phyloP scores from a whole-genome alignment of 1,140 invertebrate genomes.

The Watersipora subatra region DNA sequence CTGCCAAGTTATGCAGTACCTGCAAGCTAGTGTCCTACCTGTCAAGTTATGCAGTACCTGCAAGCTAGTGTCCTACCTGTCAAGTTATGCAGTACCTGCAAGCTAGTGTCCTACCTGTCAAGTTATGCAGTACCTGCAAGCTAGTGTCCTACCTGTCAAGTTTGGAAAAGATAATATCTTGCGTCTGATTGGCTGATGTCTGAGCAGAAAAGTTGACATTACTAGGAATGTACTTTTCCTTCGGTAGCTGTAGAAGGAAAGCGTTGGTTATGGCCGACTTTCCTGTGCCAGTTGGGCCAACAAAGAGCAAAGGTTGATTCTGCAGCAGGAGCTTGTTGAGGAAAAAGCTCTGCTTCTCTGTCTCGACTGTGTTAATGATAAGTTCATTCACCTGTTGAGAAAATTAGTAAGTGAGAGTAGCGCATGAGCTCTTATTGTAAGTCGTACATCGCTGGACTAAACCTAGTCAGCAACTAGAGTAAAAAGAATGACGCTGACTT shows the following conservation, averaged over 20 bases:
- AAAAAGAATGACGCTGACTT: too few relatives aligned
- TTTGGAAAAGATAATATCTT: constrained; percentile 40
- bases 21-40: too few relatives aligned
- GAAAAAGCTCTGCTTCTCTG: constrained; percentile 34
- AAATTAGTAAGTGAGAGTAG: too few relatives aligned
- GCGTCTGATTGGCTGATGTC: constrained; percentile 37
- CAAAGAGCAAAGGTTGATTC: constrained; percentile 30
- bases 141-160: constrained; percentile 39
- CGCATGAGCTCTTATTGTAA: too few relatives aligned
- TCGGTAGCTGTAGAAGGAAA: constrained; percentile 31
- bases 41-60: too few relatives aligned
- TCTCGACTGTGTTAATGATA: constrained; percentile 36
- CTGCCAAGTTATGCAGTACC: too few relatives aligned
- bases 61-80: too few relatives aligned
- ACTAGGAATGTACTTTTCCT: constrained; percentile 33
- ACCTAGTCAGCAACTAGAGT: too few relatives aligned
- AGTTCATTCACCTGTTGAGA: constrained; percentile 32
- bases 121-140: too few relatives aligned
- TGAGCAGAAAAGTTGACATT: constrained; percentile 41
- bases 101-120: too few relatives aligned
- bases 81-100: too few relatives aligned
- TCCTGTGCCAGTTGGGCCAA: constrained; percentile 37
- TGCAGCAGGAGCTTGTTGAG: constrained; percentile 24
- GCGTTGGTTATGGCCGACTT: constrained; percentile 38
- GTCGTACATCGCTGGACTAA: too few relatives aligned